Base-by-base conservation (phyloP, 2,113 vertebrate species). In the Hucho hucho region DNA sequence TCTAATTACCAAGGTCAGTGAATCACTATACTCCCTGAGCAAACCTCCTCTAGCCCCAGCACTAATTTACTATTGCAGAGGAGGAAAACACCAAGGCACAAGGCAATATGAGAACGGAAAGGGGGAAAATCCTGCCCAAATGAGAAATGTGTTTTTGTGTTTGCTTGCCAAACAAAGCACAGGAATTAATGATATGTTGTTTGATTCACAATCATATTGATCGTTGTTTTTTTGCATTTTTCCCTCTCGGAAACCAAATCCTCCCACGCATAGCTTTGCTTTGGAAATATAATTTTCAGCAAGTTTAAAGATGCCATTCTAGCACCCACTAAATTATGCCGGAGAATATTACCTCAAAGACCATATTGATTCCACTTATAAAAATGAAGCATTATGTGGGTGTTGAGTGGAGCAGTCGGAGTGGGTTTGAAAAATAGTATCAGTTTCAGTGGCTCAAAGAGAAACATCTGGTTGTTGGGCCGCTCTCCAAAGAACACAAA, bases 391-490 rank as follows among this genome's bases (percentile, higher is more conserved):
- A 88, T 89, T 86, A 84, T 83, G 91, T 88, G 87, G 89, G 90
- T 91, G 89, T 90, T 86, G 92, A 92, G 84, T 70, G 74, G 85
- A 80, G 85, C n/a, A 71, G 75, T 76, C 47, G 63, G 75, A 76
- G 75, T 69, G 79, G 86, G 87, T 88, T 84, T 88, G 91, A 93
- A 92, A 91, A 93, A 89, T 87, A 83, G 89, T 92, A 92, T 93
- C 91, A 77, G 88, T 92, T 92, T 89, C 92, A 92, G 89, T 88
- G 90, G 85, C 91, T 91, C 84, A 90, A 91, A 92, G 81, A 91
- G 91, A 92, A 94, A 93, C 91, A 93, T 94, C 92, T 94, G 93
- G 91, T 87, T 84, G 87, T 88, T 84, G 87, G 90, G 92, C 81
- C 80, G 65, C 71, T 64, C 85, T 93, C 92, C 92, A 90, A 92